A percentile compares a stretch with the other conserved stretches of the same genome.
These are phyloP conservation scores for Stomatorhinus ivindoensis DNA, from an alignment of 2,113 vertebrate species.

Conservation along the genomic window DNA sequence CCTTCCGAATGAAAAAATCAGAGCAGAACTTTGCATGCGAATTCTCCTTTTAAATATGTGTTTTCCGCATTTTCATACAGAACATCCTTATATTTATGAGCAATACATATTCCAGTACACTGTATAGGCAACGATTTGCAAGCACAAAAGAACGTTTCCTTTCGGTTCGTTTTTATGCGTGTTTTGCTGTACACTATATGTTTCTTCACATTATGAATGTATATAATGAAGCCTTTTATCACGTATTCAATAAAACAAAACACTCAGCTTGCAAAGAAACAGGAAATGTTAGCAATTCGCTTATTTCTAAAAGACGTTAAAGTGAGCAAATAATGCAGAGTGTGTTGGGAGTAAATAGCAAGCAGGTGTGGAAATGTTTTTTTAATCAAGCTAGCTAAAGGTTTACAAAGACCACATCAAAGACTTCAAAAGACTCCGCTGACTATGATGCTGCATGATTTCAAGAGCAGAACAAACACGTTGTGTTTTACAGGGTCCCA, in stretches of 20 bases:
- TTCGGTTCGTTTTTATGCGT: neutral
- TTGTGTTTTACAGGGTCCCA: neutral
- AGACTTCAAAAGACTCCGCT: neutral
- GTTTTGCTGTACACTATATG: neutral
- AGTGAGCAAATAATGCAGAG: slow-evolving; percentile 1
- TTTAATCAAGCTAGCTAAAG: neutral
- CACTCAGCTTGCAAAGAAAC: neutral
- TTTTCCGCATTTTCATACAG: slow-evolving; percentile 10
- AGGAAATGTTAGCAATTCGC: neutral
- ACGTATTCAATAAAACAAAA: neutral
- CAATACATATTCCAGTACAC: neutral
- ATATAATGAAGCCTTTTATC: neutral
- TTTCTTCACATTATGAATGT: neutral
- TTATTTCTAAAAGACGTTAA: neutral
- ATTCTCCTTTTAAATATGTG: slow-evolving; percentile 20
- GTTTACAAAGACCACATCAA: slow-evolving; percentile 4
- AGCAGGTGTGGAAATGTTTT: neutral
- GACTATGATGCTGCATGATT: slow-evolving; percentile 12
- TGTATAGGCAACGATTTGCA: neutral
- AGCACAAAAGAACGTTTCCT: neutral
- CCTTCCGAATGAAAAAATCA: slow-evolving; percentile 22
- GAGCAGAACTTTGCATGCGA: slow-evolving; percentile 4
- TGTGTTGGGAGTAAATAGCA: neutral
- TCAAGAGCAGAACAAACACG: slow-evolving; percentile 1
- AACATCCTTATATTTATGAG: slow-evolving; percentile 11